Evolutionary conservation across 2,888 invertebrate genomes (phyloP), one percentile per base, ranked within the genome.

Genomic region (Cheilosia soror): DNA sequence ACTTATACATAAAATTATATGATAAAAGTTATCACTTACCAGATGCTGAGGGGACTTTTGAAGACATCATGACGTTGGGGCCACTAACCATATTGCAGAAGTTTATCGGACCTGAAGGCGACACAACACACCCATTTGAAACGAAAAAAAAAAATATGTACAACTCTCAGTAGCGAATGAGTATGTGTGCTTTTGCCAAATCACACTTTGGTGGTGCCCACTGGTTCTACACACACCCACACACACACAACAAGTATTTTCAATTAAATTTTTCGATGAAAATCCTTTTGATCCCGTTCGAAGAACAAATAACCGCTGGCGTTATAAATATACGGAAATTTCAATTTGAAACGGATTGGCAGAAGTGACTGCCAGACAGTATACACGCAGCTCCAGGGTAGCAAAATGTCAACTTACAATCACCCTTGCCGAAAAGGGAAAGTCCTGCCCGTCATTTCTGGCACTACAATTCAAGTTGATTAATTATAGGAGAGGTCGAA

Each of bases 231-330:
- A 58, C 69, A 62, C 49, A 63, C 55, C 66, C 60, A 66, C 60
- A 76, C 72, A 55, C 7, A 68, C 60, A 66, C 4, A 72, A 15
- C 31, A 73, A 83, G 69, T 82, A 82, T 83, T 78, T 82, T 83
- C 78, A 83, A 83, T 83, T 83, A 83, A 83, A 73, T 73, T 83
- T 69, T 83, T 83, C 78, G 83, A 78, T 78, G 78, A 78, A 83
- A 83, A 83, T 83, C 83, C 83, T 78, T 83, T 83, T 83, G 83
- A 83, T 83, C 83, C 83, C 78, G 83, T 83, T 78, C 57, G 68
- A 63, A 83, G 83, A 73, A 83, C 83, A 83, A 83, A 83, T 83
- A 83, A 78, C 83, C 73, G 78, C 62, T 68, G 83, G 83, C 77
- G 72, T 72, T 62, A 83, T 62, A 83, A 83, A 72, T 77, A 72